Evolutionary conservation across 2,113 vertebrate species (phyloP), one percentile per base, ranked within the genome.

Genomic region (Zosterops japonicus): DNA sequence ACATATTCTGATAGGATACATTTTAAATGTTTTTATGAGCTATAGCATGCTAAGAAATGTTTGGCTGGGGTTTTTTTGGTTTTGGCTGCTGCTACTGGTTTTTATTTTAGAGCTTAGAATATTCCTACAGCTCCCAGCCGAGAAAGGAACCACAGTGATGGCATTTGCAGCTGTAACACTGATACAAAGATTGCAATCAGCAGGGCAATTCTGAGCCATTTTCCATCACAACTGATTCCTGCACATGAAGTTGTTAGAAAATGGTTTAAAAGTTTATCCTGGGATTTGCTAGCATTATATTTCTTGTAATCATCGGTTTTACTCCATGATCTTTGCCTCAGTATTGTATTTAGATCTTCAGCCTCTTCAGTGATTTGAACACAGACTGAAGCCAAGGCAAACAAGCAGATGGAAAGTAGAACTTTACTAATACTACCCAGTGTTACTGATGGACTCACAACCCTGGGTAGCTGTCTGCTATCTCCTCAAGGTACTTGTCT

Each of bases 61-160:
- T 89, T 84, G 44, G 55, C 20, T 83, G 39, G 36, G 4, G 6
- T 11, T 4, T 31, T 53, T 29, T 69, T 24, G 9, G 11, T 47
- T 93, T 80, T 83, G 70, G 55, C 70, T 61, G 46, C 78, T 84
- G 69, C 15, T 77, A 47, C 1, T 74, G 35, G 13, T 8, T 90
- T 94, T 94, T 53, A 71, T 74, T 93, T 83, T 89, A 81, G 41
- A 71, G 21, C 24, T 90, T 53, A 52, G 56, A 56, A 46, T 81
- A 60, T 8, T 77, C 18, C 33, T 89, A 18, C 20, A 84, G 64
- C 53, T 84, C 41, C 29, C 47, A 92, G 20, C 12, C 0, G 2
- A 84, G 44, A 84, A 76, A 70, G 44, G 72, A 87, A 29, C 52
- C 28, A 29, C 56, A 75, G 29, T 29, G 49, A 78, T 49, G 68